Conservation (phyloP, 2,797 vertebrate genomes). For the Periophthalmus magnuspinnatus region DNA sequence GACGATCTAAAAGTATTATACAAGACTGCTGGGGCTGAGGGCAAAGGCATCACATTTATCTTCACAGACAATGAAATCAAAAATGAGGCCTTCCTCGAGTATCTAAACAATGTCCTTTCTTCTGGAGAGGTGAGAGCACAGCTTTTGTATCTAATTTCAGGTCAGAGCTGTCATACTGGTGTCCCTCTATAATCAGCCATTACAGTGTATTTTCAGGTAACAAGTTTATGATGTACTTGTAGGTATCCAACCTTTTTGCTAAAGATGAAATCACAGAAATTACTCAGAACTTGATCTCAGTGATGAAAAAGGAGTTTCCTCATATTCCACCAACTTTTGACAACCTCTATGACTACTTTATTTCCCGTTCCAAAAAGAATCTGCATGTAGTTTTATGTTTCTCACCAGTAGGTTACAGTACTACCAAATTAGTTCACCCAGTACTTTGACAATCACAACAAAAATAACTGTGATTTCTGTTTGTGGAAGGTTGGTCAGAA, state of each 20-base stretch:
- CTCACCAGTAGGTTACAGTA: conserved; percentile 87
- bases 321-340: conserved; percentile 83
- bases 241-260: conserved; percentile 94
- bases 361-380: conserved; percentile 86
- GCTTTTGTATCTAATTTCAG: background rate
- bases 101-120: conserved; percentile 96
- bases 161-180: background rate
- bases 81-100: conserved; percentile 96
- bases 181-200: background rate
- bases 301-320: conserved; percentile 88
- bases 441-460: background rate
- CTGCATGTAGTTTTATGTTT: conserved; percentile 94
- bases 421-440: no score
- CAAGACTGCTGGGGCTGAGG: conserved; percentile 86
- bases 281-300: conserved; percentile 80
- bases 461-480: background rate
- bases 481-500: conserved; percentile 54
- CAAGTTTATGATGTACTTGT: conserved; percentile 27
- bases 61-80: conserved; percentile 97
- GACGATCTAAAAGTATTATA: conserved; percentile 93
- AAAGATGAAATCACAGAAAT: conserved; percentile 95
- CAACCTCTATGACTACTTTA: conserved; percentile 90
- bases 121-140: conserved; percentile 89
- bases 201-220: background rate
- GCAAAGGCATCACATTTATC: conserved; percentile 91